Conservation (phyloP, 37 sponge, comb jelly and placozoan species). For the Amphimedon queenslandica region DNA sequence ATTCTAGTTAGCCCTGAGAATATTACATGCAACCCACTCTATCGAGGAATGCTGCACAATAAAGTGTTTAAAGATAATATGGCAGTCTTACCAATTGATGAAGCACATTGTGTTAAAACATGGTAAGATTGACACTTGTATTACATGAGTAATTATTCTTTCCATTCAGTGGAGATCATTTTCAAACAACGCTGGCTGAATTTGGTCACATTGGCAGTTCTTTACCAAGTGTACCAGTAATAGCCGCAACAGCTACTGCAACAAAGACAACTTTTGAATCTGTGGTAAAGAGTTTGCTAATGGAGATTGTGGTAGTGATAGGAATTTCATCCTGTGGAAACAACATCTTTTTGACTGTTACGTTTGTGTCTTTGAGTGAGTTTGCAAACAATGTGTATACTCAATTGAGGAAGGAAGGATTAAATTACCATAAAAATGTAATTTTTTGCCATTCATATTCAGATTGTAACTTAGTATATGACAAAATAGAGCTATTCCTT, state of each 20-base stretch:
- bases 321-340: neutral
- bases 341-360: neutral
- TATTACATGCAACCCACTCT: conserved; percentile 15
- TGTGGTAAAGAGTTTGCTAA: neutral
- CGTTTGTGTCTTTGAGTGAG: no score
- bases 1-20: conserved; percentile 44
- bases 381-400: no score
- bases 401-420: neutral
- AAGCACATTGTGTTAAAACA: neutral
- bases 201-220: neutral
- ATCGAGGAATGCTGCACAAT: conserved; percentile 36
- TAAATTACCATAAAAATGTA: neutral
- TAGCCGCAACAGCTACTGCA: neutral
- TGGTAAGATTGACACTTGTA: neutral
- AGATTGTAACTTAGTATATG: neutral
- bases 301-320: neutral
- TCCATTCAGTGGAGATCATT: neutral
- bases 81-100: neutral
- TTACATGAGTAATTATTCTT: neutral
- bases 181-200: neutral
- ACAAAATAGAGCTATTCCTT: neutral
- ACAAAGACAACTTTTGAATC: neutral
- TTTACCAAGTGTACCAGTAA: neutral
- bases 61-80: conserved; percentile 11
- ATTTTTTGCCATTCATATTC: neutral